phyloP scores from a whole-genome alignment of 2,113 vertebrate species.

The Tetrao urogallus region DNA sequence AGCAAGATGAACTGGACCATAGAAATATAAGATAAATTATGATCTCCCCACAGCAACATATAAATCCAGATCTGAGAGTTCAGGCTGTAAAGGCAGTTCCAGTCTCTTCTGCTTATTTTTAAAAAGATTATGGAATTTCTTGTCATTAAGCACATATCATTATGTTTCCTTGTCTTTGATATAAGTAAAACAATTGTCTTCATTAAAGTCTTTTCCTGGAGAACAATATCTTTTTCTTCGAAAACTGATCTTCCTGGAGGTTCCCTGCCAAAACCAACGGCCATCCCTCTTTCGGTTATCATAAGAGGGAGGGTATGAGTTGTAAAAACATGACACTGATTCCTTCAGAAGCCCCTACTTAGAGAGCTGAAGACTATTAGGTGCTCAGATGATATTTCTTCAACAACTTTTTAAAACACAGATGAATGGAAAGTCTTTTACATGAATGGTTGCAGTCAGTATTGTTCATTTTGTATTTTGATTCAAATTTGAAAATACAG shows the following conservation, averaged over 20 bases:
- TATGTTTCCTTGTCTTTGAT: neutral
- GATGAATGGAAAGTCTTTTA: neutral
- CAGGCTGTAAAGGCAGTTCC: neutral
- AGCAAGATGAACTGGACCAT: neutral
- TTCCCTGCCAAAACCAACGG: neutral
- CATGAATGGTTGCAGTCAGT: neutral
- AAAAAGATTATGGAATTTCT: neutral
- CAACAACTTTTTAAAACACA: neutral
- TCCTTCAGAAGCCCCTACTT: neutral
- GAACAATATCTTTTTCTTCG: neutral
- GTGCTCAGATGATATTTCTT: neutral
- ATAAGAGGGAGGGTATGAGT: neutral
- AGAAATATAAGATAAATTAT: neutral
- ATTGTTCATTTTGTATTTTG: neutral
- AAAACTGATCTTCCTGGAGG: neutral
- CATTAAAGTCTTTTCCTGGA: neutral
- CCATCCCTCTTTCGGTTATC: neutral
- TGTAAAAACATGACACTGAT: fast-evolving
- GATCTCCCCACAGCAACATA: neutral
- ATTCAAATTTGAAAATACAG: neutral
- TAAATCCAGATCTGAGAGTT: neutral
- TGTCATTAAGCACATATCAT: fast-evolving
- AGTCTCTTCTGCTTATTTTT: neutral
- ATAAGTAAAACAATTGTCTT: neutral
- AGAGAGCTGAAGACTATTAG: neutral